Evolutionary conservation across 2,113 vertebrate species (phyloP), one percentile per base, ranked within the genome.

Genomic region (Lagopus leucura): DNA sequence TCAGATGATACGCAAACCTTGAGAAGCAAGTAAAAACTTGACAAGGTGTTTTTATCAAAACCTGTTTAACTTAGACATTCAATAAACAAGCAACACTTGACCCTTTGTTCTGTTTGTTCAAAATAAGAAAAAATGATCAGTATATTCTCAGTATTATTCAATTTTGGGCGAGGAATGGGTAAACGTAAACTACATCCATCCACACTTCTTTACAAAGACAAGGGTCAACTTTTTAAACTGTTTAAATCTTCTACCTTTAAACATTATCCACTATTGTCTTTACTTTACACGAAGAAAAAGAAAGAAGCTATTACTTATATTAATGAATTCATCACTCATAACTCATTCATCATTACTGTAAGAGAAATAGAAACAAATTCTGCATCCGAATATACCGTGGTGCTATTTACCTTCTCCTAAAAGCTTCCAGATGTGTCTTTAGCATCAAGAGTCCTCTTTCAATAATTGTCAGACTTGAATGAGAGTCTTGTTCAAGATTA

Each of bases 341-440:
- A 74, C 19, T 63, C 48, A 48, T 22, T 61, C 10, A 34, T 50
- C 57, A 66, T 36, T 79, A 58, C 1, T 4, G 1, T 22, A 91
- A 83, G 40, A 88, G 30, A 7, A 88, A 82, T 0, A 34, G 16
- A 95, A 70, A 70, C 8, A 67, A 85, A 91, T 57, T 73, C 58
- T 24, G 25, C 15, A 70, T 61, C 20, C 52, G 74, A 80, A 77
- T 20, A 19, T 3, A 65, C 18, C 45, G 36, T 1, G 64, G 40
- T 73, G 34, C 15, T 61, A 82, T 47, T 97, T 97, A 99, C 99
- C 99, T 99, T 98, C 99, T 99, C 73, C 99, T 97, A 93, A 99
- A 99, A 94, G 99, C 99, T 98, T 99, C 99, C 97, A 99, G 98
- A 91, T 99, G 99, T 7, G 99, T 99, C 96, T 99, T 99, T 90